A percentile compares a stretch with the other conserved stretches of the same genome.
Evolutionary conservation across 2,797 vertebrate species (phyloP).

Genomic region (Malurus leucopterus): DNA sequence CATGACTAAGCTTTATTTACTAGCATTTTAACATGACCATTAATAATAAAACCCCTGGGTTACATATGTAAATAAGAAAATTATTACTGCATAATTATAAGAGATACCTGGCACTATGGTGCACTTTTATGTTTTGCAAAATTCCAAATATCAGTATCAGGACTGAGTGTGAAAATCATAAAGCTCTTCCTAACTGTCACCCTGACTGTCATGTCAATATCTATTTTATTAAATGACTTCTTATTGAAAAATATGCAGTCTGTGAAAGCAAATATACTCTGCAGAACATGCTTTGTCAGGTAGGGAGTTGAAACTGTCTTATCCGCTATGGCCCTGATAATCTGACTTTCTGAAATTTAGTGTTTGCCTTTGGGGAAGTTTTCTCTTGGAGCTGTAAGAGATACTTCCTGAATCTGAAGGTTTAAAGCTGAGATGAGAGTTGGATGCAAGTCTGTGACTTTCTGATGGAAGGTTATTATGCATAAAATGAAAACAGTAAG

Average conservation of each 20-base stretch:
- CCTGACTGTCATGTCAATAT: neutral
- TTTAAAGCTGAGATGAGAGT: neutral
- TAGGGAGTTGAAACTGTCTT: neutral
- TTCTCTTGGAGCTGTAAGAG: neutral
- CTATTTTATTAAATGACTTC: neutral
- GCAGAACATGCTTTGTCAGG: neutral
- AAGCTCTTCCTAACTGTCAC: neutral
- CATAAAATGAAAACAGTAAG: neutral
- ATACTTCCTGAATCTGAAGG: neutral
- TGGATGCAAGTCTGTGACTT: neutral
- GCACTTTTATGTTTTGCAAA: neutral
- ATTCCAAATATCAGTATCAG: neutral
- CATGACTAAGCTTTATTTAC: neutral
- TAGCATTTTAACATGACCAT: neutral
- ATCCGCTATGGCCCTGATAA: neutral
- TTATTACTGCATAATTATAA: neutral
- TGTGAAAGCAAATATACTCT: neutral
- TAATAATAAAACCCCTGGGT: neutral
- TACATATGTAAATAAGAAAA: neutral
- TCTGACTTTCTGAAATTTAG: neutral
- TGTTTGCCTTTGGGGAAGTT: neutral
- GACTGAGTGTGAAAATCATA: neutral
- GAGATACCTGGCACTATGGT: fast-evolving
- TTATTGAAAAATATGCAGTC: neutral
- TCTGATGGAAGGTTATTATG: neutral